These are phyloP conservation scores for Paramuricea clavata DNA, from an alignment of 92 coral and sea anemone genomes.

Conservation along the genomic window DNA sequence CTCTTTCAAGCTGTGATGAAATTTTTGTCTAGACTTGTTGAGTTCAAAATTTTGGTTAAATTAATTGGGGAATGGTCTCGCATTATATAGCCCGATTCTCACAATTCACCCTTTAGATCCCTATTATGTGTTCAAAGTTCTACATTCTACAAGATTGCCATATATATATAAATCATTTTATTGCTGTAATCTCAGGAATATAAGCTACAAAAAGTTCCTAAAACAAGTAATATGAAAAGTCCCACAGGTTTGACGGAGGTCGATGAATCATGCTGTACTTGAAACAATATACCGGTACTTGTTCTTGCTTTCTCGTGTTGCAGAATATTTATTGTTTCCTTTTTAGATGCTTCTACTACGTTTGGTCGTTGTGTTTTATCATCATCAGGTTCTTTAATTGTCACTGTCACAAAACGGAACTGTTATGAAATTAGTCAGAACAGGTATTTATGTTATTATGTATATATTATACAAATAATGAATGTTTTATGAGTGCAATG, in stretches of 20 bases:
- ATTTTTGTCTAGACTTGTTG: no score
- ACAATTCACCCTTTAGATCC: no score
- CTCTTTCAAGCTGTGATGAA: no score
- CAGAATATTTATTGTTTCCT: neutral
- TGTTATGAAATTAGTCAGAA: conserved; percentile 24
- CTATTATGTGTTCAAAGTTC: no score
- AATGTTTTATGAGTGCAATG: no score
- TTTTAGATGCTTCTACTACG: neutral
- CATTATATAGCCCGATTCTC: no score
- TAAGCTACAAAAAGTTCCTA: neutral
- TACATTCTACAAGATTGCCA: no score
- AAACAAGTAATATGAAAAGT: neutral
- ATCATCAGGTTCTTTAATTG: neutral
- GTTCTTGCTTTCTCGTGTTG: neutral
- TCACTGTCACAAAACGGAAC: conserved; percentile 47
- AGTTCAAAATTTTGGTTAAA: no score
- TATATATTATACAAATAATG: no score
- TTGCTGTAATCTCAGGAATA: neutral
- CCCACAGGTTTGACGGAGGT: neutral
- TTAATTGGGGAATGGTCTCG: no score
- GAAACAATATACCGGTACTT: neutral
- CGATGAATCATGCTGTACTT: neutral
- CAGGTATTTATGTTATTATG: conserved; percentile 4
- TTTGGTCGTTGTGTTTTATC: neutral
- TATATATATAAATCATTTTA: neutral